phyloP scores from a whole-genome alignment of 2,797 vertebrate species.

The Mus caroli region DNA sequence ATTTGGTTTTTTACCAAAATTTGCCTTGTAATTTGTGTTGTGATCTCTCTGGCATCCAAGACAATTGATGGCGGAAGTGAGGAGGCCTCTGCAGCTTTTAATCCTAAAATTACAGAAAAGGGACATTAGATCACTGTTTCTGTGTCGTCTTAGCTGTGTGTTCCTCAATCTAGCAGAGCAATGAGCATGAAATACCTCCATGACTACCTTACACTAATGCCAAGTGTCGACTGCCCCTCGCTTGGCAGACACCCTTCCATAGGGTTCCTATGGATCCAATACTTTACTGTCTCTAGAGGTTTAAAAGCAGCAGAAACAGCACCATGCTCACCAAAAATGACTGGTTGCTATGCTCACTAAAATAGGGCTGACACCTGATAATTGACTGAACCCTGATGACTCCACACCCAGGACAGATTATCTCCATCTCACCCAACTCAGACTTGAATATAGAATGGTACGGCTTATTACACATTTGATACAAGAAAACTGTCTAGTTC shows the following conservation, averaged over 20 bases:
- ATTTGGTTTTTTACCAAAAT: conserved; percentile 91
- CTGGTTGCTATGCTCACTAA: background rate
- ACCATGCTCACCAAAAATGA: background rate
- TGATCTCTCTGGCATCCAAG: conserved; percentile 93
- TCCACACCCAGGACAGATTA: background rate
- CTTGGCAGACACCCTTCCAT: background rate
- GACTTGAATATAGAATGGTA: conserved; percentile 4
- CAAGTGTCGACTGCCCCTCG: background rate
- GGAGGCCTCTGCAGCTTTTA: conserved; percentile 96
- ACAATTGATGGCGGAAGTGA: conserved; percentile 92
- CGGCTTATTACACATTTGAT: conserved; percentile 12
- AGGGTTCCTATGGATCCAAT: background rate
- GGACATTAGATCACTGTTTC: background rate
- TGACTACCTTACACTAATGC: conserved; percentile 3
- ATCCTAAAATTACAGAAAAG: conserved; percentile 89
- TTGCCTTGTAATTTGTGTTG: conserved; percentile 91
- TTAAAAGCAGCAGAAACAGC: background rate
- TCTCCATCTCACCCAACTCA: background rate
- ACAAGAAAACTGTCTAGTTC: conserved; percentile 28
- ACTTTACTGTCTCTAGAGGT: background rate
- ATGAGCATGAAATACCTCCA: conserved; percentile 13
- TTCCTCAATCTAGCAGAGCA: background rate
- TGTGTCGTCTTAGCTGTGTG: background rate
- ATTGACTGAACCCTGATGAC: conserved; percentile 6
- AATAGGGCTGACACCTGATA: background rate